phyloP scores from a whole-genome alignment of 2,888 invertebrate genomes.

The Pyrgus malvae region DNA sequence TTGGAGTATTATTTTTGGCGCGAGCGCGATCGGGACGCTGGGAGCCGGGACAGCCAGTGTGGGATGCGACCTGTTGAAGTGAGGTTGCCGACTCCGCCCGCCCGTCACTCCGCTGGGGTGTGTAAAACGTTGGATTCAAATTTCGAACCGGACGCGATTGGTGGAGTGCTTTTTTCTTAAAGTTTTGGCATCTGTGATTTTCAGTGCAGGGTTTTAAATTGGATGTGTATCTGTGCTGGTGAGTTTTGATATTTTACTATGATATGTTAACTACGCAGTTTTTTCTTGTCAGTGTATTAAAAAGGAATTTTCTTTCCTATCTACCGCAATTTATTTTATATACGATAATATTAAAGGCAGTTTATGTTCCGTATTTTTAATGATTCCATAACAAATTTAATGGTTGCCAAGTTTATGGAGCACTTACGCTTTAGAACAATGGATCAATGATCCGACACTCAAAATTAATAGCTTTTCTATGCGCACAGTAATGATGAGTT shows the following conservation, averaged over 20 bases:
- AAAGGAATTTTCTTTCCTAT: background rate
- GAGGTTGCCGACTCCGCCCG: constrained; percentile 59
- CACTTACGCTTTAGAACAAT: constrained; percentile 45
- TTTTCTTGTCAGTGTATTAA: background rate
- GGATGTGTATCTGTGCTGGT: constrained; percentile 23
- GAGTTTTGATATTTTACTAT: background rate
- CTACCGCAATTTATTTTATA: background rate
- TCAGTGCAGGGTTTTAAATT: background rate
- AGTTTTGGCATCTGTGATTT: constrained; percentile 14
- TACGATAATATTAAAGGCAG: constrained; percentile 19
- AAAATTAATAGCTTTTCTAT: constrained; percentile 36
- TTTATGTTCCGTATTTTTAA: constrained; percentile 33
- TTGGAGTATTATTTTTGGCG: constrained; percentile 77
- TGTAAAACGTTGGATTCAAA: constrained; percentile 51
- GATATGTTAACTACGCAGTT: background rate
- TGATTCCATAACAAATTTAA: constrained; percentile 44
- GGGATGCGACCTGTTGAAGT: constrained; percentile 78
- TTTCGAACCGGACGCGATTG: constrained; percentile 35
- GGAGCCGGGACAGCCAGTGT: constrained; percentile 62
- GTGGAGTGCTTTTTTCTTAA: constrained; percentile 30
- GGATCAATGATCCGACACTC: constrained; percentile 39
- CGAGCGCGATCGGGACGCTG: constrained; percentile 65
- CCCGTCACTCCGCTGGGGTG: constrained; percentile 40
- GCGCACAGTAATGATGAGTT: constrained; percentile 18
- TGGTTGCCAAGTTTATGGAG: constrained; percentile 43